phyloP scores from a whole-genome alignment of 2,888 invertebrate species.

The Rhyacophila evoluta region DNA sequence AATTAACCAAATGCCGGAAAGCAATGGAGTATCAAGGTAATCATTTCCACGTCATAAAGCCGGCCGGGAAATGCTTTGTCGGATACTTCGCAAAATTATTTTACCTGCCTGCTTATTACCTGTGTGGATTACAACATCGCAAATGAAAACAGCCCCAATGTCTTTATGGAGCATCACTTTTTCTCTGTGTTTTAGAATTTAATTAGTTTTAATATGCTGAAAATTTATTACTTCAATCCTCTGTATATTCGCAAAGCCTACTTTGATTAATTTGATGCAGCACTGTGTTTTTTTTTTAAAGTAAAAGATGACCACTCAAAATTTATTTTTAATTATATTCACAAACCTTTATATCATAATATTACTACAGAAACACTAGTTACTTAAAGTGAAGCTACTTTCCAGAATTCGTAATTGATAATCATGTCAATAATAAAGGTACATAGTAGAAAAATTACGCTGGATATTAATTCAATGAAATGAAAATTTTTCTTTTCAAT shows the following conservation, averaged over 20 bases:
- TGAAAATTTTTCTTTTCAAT: too few species aligned
- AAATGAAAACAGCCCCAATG: conserved; percentile 43
- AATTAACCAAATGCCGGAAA: conserved; percentile 49
- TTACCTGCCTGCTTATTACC: conserved; percentile 44
- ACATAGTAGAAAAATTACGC: too few species aligned
- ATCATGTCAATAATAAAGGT: too few species aligned
- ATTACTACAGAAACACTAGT: too few species aligned
- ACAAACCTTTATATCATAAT: too few species aligned
- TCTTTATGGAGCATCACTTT: conserved; percentile 26
- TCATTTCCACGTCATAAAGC: conserved; percentile 53
- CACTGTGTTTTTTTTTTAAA: too few species aligned
- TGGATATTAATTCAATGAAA: too few species aligned
- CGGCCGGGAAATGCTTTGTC: conserved; percentile 43
- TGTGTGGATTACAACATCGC: conserved; percentile 41
- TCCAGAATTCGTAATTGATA: too few species aligned
- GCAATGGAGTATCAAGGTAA: conserved; percentile 49
- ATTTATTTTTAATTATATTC: too few species aligned
- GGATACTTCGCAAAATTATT: conserved; percentile 42
- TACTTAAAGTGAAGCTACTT: too few species aligned
- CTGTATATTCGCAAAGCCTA: neutral
- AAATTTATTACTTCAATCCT: neutral
- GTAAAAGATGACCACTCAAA: too few species aligned
- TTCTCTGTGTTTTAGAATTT: conserved; percentile 6
- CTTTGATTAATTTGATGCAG: neutral
- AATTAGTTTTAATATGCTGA: neutral